Evolutionary conservation across 2,113 vertebrate species (phyloP), one percentile per base, ranked within the genome.

Genomic region (Rhabdornis inornatus): DNA sequence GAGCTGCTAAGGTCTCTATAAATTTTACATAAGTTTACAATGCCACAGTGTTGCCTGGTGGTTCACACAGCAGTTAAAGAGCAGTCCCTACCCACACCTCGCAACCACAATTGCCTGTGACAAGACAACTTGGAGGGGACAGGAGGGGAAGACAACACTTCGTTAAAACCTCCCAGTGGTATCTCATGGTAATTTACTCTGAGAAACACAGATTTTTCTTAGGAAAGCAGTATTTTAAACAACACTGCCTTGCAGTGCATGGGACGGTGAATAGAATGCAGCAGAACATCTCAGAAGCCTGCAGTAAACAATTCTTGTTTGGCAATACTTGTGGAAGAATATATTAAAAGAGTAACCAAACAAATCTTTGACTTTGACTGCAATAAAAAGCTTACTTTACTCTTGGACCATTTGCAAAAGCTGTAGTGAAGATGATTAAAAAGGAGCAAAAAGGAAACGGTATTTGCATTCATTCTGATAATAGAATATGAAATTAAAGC

Each of bases 401-500:
- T 96, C 77, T 96, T 96, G 94, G 96, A 93, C 93, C 88, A 90
- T 95, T 94, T 96, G 96, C 95, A 97, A 97, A 97, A 96, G 93
- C 97, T 97, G 93, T 92, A 89, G 96, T 83, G 95, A 97, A 97
- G 97, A 97, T 97, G 96, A 97, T 98, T 98, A 97, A 97, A 97
- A 98, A 91, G 66, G 49, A 96, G 95, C 70, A 97, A 97, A 98
- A 97, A 96, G 85, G 95, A 97, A 97, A 96, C 82, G 86, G 95
- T 96, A 96, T 97, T 98, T 98, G 97, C 97, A 98, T 98, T 98
- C 97, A 97, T 97, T 98, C 96, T 97, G 93, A 96, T 98, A 98
- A 98, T 96, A 98, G 97, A 98, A 98, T 98, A 98, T 98, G 97
- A 98, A 98, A 98, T 98, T 98, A 98, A 98, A 98, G 97, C 97